A percentile compares a stretch with the other conserved stretches of the same genome.
Evolutionary conservation across 2,888 invertebrate species (phyloP).

Genomic region (Himalopsyche tibetana): DNA sequence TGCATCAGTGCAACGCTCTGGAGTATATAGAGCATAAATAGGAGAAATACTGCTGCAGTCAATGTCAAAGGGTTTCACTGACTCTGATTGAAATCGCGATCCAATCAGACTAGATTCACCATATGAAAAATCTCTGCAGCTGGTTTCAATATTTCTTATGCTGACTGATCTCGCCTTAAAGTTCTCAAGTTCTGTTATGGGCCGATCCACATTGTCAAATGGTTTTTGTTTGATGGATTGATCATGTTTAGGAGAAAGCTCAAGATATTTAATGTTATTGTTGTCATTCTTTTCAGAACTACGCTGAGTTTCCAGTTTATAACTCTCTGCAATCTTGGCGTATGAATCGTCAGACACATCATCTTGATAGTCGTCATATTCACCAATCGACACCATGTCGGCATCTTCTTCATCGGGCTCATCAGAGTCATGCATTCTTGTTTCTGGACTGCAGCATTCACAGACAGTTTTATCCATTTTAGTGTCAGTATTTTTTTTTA

Average conservation of each 20-base stretch:
- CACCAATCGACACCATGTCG: background rate
- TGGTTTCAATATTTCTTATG: conserved; percentile 56
- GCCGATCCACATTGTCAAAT: background rate
- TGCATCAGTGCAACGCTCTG: background rate
- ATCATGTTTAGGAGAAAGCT: background rate
- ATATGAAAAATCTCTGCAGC: conserved; percentile 64
- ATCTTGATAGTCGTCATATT: background rate
- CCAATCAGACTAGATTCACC: conserved; percentile 54
- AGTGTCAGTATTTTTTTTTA: background rate
- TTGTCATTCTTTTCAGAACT: background rate
- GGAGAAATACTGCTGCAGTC: conserved; percentile 29
- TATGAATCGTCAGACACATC: background rate
- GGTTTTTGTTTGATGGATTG: background rate
- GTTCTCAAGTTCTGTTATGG: background rate
- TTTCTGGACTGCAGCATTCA: background rate
- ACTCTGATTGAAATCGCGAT: background rate
- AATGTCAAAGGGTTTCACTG: background rate
- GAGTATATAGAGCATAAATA: background rate
- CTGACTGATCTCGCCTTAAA: background rate
- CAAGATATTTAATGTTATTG: background rate
- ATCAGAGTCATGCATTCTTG: background rate
- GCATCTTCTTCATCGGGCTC: background rate
- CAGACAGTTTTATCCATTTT: background rate
- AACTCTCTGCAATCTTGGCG: background rate
- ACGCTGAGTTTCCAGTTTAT: background rate